phyloP scores from a whole-genome alignment of 2,797 vertebrate species.

The Prionace glauca region DNA sequence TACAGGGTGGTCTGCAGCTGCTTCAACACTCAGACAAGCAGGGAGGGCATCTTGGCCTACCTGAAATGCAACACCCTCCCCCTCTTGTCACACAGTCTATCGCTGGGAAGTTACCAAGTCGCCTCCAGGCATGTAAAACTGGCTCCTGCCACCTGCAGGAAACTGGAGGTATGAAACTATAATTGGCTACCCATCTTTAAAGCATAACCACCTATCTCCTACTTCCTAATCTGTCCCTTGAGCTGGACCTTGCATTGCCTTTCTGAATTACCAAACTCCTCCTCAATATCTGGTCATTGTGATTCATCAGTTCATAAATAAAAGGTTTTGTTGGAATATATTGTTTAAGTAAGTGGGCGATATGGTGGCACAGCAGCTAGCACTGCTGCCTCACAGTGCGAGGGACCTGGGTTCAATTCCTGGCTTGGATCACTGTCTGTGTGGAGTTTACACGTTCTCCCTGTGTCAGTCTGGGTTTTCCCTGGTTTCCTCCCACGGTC shows the following conservation, averaged over 20 bases:
- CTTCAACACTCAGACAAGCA: neutral
- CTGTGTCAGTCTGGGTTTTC: too few species aligned
- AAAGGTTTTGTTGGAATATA: neutral
- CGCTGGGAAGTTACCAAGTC: neutral
- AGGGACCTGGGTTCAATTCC: too few species aligned
- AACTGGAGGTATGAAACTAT: too few species aligned
- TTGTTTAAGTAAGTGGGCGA: neutral
- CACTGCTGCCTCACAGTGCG: too few species aligned
- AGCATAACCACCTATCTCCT: neutral
- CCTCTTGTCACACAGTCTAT: neutral
- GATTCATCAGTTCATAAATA: neutral
- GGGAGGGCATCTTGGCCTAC: neutral
- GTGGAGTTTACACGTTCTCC: too few species aligned
- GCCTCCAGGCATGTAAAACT: neutral
- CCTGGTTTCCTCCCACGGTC: too few species aligned
- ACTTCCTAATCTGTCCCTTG: neutral
- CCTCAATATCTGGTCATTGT: neutral
- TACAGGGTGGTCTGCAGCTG: neutral
- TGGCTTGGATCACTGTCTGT: too few species aligned
- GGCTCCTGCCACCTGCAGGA: neutral
- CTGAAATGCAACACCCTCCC: neutral
- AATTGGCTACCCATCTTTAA: too few species aligned
- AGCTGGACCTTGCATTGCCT: neutral
- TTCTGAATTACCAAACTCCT: neutral
- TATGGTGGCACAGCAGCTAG: too few species aligned